Base-by-base conservation (phyloP, 2,113 vertebrate genomes). In the Motacilla tschutschensis region DNA sequence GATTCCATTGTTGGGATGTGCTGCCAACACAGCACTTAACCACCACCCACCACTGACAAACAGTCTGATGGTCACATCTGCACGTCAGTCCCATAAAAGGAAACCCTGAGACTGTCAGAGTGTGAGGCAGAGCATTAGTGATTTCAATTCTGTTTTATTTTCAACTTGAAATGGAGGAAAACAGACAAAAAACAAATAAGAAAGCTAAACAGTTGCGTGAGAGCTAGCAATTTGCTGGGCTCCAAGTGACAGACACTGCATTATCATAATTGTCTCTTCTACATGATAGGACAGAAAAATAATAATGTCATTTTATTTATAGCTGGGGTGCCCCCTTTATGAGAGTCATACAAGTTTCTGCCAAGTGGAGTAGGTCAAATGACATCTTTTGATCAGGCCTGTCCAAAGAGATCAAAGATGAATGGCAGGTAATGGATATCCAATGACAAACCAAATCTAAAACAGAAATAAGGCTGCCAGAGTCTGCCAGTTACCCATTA, bases 231-330 rank as follows among this genome's bases (percentile, higher is more conserved):
- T 98, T 98, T 98, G 98, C 98, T 96, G 96, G 97, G 97, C 97
- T 97, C 95, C 97, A 97, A 96, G 97, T 98, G 98, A 98, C 98
- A 98, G 97, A 98, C 98, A 98, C 95, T 97, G 97, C 98, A 98
- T 99, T 99, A 99, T 99, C 98, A 99, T 99, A 99, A 99, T 99
- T 98, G 98, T 99, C 98, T 98, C 97, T 96, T 97, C 98, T 98
- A 99, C 98, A 98, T 99, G 99, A 99, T 99, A 98, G 98, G 98
- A 98, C 98, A 98, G 98, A 98, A 98, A 99, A 99, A 98, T 98
- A 98, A 99, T 99, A 98, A 98, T 99, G 99, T 99, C 99, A 98
- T 99, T 99, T 99, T 99, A 99, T 99, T 99, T 99, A 98, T 98
- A 98, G 98, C 98, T 95, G 95, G 97, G 97, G 97, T 98, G 97